These are phyloP conservation scores for Triplophysa dalaica DNA, from an alignment of 2,113 vertebrate genomes.

Conservation along the genomic window DNA sequence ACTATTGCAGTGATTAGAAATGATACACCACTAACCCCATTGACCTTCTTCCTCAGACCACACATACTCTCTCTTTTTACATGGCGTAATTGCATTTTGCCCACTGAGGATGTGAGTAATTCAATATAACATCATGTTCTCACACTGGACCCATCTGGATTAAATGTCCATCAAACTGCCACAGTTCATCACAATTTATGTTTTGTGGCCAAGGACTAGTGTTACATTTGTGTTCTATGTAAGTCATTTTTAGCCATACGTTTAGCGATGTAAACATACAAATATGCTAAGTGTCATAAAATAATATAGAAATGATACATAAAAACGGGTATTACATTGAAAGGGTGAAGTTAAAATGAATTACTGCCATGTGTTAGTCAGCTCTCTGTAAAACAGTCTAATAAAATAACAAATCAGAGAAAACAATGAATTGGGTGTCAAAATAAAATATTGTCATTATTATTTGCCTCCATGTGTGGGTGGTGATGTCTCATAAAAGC, in stretches of 20 bases:
- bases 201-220: slow-evolving; percentile 24
- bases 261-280: neutral
- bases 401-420: slow-evolving; percentile 15
- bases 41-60: slow-evolving; percentile 52
- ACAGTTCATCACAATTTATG: slow-evolving; percentile 44
- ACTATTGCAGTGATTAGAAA: slow-evolving; percentile 54
- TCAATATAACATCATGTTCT: slow-evolving; percentile 42
- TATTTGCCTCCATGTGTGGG: slow-evolving; percentile 25
- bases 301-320: neutral
- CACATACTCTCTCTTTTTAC: slow-evolving; percentile 51
- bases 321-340: slow-evolving; percentile 11
- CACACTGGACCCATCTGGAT: slow-evolving; percentile 43
- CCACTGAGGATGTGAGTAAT: slow-evolving; percentile 33
- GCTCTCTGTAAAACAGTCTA: neutral
- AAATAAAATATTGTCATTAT: slow-evolving; percentile 35
- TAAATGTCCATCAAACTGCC: slow-evolving; percentile 50
- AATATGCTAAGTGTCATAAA: slow-evolving; percentile 18
- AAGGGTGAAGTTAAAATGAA: neutral
- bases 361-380: neutral
- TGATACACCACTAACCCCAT: slow-evolving; percentile 48
- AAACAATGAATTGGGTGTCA: slow-evolving; percentile 39
- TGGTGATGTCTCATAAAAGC: slow-evolving; percentile 30
- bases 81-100: slow-evolving; percentile 53
- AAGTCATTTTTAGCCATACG: neutral
- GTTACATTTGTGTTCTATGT: slow-evolving; percentile 20